These are phyloP conservation scores for Eulemur coronatus DNA, from an alignment of 2,797 vertebrate genomes.

Conservation along the genomic window DNA sequence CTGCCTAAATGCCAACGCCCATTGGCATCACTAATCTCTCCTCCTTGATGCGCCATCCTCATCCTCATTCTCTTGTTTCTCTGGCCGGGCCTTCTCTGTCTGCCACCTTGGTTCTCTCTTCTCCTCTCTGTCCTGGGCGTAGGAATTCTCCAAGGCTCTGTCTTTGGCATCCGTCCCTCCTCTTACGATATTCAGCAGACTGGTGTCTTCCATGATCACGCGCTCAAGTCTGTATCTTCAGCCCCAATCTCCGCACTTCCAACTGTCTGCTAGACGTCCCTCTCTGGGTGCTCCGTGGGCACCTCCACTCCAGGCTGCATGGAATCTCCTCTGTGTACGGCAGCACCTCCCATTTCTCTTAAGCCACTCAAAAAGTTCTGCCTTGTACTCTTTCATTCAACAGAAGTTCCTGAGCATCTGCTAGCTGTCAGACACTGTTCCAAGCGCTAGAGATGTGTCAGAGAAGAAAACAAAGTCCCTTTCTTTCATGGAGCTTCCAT, in stretches of 20 bases:
- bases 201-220: not conserved
- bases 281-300: accelerated
- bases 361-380: not conserved
- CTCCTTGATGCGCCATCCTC: not conserved
- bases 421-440: not conserved
- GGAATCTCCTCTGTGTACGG: not conserved
- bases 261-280: not conserved
- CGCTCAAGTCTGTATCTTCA: not conserved
- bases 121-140: not conserved
- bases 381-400: not conserved
- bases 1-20: not conserved
- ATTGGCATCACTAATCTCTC: not conserved
- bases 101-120: not conserved
- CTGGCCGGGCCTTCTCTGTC: not conserved
- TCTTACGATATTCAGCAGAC: not conserved
- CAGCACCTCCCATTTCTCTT: not conserved
- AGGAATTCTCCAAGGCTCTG: not conserved
- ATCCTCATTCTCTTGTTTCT: not conserved
- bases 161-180: not conserved
- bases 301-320: not conserved
- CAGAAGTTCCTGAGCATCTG: not conserved
- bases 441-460: not conserved
- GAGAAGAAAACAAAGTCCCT: not conserved
- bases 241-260: not conserved
- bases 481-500: not conserved